phyloP scores from a whole-genome alignment of 2,797 vertebrate species.

The Chelonia mydas region DNA sequence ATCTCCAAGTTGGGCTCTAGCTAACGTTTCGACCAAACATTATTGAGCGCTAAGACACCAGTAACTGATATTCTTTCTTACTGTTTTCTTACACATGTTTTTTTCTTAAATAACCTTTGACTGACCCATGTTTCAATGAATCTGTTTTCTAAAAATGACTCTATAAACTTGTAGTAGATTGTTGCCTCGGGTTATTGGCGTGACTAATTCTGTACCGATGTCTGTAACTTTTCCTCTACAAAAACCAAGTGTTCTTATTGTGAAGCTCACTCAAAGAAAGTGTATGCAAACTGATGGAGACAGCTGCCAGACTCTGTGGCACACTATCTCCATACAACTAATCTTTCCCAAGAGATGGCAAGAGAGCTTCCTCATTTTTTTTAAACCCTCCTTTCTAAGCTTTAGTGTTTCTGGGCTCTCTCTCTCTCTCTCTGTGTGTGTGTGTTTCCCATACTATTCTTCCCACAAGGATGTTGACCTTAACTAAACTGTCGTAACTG shows the following conservation, averaged over 20 bases:
- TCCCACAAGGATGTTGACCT: too few species aligned
- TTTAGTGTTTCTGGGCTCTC: not conserved
- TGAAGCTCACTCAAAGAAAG: not conserved
- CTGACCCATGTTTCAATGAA: not conserved
- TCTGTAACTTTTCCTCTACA: not conserved
- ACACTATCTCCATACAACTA: not conserved
- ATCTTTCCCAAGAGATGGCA: not conserved
- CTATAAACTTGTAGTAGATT: not conserved
- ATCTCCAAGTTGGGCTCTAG: conserved; percentile 3
- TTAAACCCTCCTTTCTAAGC: not conserved
- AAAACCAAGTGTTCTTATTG: not conserved
- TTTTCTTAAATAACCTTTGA: not conserved
- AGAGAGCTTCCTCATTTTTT: not conserved
- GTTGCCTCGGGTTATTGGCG: not conserved
- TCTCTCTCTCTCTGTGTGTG: not conserved
- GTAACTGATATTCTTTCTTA: not conserved
- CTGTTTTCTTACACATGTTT: not conserved
- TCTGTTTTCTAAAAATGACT: not conserved
- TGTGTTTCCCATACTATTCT: not conserved
- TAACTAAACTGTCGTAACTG: not conserved
- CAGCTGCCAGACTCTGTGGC: not conserved
- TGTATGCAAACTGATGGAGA: not conserved
- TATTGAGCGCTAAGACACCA: not conserved
- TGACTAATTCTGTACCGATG: not conserved
- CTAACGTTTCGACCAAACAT: not conserved